Conservation (phyloP, 2,888 invertebrate genomes). For the Lithodes maja region DNA sequence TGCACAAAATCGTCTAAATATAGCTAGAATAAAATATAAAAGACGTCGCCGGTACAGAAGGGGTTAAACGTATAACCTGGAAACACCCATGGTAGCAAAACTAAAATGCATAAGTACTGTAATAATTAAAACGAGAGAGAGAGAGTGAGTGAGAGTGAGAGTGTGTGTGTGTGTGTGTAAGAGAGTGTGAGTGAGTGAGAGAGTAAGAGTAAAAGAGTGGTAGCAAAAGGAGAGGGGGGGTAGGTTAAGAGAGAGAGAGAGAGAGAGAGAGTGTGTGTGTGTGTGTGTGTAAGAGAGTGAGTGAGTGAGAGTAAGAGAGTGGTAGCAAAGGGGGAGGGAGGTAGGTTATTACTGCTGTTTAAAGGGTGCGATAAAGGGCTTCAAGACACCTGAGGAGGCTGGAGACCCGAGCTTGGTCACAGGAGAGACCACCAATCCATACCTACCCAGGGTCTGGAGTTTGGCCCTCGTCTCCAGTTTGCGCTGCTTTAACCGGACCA, state of each 20-base stretch:
- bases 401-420: slow-evolving; percentile 5
- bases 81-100: no score
- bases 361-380: slow-evolving; percentile 20
- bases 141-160: not conserved
- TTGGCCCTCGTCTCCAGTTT: slow-evolving; percentile 15
- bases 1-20: no score
- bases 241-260: not conserved
- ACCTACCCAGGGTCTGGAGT: slow-evolving; percentile 1
- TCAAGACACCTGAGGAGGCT: not conserved
- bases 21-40: no score
- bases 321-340: not conserved
- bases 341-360: slow-evolving; percentile 1
- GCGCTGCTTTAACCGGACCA: not conserved
- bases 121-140: no score
- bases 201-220: not conserved
- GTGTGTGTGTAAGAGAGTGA: not conserved
- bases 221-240: not conserved
- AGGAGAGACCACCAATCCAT: not conserved
- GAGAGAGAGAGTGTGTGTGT: not conserved
- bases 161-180: not conserved
- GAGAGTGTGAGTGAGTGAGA: not conserved
- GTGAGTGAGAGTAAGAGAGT: not conserved
- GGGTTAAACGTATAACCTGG: no score
- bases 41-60: no score
- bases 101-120: no score